phyloP scores from a whole-genome alignment of 1,140 invertebrate genomes.

The Drosophila pachea region DNA sequence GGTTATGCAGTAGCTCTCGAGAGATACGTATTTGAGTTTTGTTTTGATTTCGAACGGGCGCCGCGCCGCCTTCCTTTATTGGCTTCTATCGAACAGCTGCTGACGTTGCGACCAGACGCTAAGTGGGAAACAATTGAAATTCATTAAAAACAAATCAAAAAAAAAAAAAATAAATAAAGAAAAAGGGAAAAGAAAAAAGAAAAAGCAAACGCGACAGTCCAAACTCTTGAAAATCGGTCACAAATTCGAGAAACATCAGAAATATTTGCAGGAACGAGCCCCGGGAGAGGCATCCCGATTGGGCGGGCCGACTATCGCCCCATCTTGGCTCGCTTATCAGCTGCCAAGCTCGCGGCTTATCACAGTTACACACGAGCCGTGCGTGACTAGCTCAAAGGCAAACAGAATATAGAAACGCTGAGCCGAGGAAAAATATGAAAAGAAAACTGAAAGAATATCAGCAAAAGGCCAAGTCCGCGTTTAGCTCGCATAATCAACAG shows the following conservation, averaged over 20 bases:
- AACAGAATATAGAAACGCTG: slow-evolving; percentile 12
- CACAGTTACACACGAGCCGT: slow-evolving; percentile 19
- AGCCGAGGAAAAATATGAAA: no score
- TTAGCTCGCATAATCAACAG: slow-evolving; percentile 7
- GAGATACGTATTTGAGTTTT: slow-evolving; percentile 26
- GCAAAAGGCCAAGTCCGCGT: slow-evolving; percentile 5
- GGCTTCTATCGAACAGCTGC: slow-evolving; percentile 15
- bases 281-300: background rate
- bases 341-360: background rate
- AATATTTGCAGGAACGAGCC: no score
- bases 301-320: background rate
- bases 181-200: slow-evolving; percentile 17
- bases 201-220: background rate
- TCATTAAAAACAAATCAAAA: slow-evolving; percentile 57
- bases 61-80: slow-evolving; percentile 23
- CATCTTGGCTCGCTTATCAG: slow-evolving; percentile 24
- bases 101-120: slow-evolving; percentile 12
- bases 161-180: slow-evolving; percentile 53
- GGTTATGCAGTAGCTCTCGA: background rate
- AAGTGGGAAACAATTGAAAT: slow-evolving; percentile 50
- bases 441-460: background rate
- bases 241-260: slow-evolving; percentile 16
- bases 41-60: slow-evolving; percentile 22
- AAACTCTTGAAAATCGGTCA: slow-evolving; percentile 27
- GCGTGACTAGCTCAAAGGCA: slow-evolving; percentile 42